Evolutionary conservation across 1,140 invertebrate genomes (phyloP).

Genomic region (Paraescarpia echinospica): DNA sequence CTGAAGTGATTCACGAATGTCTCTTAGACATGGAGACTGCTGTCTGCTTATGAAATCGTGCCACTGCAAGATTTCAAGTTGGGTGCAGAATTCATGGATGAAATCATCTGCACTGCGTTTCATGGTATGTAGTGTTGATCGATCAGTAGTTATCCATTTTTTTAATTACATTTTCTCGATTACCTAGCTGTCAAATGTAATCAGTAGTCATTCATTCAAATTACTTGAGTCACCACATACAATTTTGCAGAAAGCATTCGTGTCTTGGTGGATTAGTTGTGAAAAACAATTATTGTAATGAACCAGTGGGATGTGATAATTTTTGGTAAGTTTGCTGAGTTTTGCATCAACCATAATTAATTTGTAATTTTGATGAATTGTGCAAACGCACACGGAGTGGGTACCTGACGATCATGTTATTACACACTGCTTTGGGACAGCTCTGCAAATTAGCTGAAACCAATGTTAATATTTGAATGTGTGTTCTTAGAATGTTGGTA

Average conservation of each 20-base stretch:
- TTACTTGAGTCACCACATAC: background rate
- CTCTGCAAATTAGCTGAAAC: background rate
- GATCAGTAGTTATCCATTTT: background rate
- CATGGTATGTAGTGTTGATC: background rate
- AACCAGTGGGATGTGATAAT: background rate
- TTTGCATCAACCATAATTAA: background rate
- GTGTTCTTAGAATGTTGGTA: background rate
- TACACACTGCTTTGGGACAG: background rate
- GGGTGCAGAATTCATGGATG: background rate
- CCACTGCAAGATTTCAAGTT: background rate
- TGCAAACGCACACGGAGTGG: background rate
- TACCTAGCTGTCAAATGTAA: background rate
- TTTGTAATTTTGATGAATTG: background rate
- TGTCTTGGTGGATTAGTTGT: background rate
- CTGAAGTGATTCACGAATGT: background rate
- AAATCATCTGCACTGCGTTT: background rate
- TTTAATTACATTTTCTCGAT: background rate
- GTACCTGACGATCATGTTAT: background rate
- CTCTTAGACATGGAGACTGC: background rate
- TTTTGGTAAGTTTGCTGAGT: too few species aligned
- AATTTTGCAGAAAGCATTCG: background rate
- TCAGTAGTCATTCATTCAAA: background rate
- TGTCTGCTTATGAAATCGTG: background rate
- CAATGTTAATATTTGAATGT: background rate
- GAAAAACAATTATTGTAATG: background rate